Conservation (phyloP, 2,888 invertebrate species). For the Caenorhabditis drosophilae region DNA sequence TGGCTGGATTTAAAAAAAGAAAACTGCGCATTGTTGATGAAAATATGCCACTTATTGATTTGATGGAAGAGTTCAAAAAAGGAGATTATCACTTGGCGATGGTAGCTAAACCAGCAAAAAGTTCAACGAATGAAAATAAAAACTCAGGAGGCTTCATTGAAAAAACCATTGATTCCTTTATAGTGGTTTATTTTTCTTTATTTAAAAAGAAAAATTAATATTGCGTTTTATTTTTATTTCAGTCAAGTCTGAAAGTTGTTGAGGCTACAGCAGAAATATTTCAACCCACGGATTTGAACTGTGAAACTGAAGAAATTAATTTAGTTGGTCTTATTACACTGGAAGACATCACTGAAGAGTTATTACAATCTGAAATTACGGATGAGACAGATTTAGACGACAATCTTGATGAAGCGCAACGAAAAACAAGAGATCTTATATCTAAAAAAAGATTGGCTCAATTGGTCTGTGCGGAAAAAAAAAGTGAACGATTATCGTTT, state of each 20-base stretch:
- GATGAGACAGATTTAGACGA: constrained; percentile 88
- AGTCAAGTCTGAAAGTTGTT: constrained; percentile 31
- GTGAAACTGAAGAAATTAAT: constrained; percentile 75
- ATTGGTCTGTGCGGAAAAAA: constrained; percentile 27
- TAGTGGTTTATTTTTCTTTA: neutral
- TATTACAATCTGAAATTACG: constrained; percentile 92
- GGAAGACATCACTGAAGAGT: constrained; percentile 64
- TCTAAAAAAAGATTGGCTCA: constrained; percentile 23
- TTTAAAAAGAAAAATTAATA: too few relatives aligned
- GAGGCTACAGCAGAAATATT: constrained; percentile 21
- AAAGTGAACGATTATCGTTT: constrained; percentile 26
- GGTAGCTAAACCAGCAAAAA: constrained; percentile 31
- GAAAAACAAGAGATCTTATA: constrained; percentile 33
- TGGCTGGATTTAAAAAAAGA: constrained; percentile 80
- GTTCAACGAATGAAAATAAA: constrained; percentile 68
- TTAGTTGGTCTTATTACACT: constrained; percentile 90
- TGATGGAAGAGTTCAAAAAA: constrained; percentile 96
- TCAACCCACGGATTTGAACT: constrained; percentile 79
- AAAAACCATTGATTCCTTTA: neutral
- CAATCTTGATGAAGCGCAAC: constrained; percentile 64
- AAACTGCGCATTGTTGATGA: constrained; percentile 93
- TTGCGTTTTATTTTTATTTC: too few relatives aligned
- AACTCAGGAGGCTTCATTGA: constrained; percentile 71
- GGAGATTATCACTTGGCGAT: constrained; percentile 69
- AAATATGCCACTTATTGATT: constrained; percentile 89